Evolutionary conservation across 2,888 invertebrate genomes (phyloP).

Genomic region (Trichogramma evanescens): DNA sequence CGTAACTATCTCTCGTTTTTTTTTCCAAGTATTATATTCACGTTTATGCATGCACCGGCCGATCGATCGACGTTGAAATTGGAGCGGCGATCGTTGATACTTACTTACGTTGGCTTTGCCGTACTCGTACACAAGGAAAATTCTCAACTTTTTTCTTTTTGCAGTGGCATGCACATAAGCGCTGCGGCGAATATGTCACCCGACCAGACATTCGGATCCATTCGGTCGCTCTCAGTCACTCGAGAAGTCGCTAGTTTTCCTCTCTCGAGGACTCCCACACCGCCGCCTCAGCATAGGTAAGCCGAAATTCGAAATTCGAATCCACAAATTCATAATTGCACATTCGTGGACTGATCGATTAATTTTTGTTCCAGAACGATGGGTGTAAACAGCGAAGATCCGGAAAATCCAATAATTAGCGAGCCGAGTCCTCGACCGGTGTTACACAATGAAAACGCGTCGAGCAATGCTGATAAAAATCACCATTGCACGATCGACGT

Average conservation of each 20-base stretch:
- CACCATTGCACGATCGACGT: no score
- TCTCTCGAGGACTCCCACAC: slow-evolving; percentile 66
- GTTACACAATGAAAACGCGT: slow-evolving; percentile 40
- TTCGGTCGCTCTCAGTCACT: slow-evolving; percentile 64
- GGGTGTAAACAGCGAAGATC: neutral
- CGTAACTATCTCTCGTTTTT: no score
- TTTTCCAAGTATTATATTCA: no score
- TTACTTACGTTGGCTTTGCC: no score
- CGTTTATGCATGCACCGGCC: no score
- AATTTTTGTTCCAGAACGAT: neutral
- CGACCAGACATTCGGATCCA: slow-evolving; percentile 68
- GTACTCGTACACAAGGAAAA: no score
- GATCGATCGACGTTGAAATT: no score
- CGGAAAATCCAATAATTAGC: neutral
- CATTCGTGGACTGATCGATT: no score
- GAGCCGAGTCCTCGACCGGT: slow-evolving; percentile 38
- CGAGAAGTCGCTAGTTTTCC: slow-evolving; percentile 72
- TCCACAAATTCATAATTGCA: no score
- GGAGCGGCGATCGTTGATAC: no score
- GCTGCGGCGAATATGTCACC: slow-evolving; percentile 64
- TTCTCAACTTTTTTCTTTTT: slow-evolving; percentile 28
- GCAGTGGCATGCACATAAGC: slow-evolving; percentile 60
- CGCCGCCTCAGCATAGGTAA: slow-evolving; percentile 54
- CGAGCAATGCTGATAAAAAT: slow-evolving; percentile 22
- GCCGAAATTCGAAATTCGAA: neutral